These are phyloP conservation scores for Serilophus lunatus DNA, from an alignment of 2,113 vertebrate genomes.

Conservation along the genomic window DNA sequence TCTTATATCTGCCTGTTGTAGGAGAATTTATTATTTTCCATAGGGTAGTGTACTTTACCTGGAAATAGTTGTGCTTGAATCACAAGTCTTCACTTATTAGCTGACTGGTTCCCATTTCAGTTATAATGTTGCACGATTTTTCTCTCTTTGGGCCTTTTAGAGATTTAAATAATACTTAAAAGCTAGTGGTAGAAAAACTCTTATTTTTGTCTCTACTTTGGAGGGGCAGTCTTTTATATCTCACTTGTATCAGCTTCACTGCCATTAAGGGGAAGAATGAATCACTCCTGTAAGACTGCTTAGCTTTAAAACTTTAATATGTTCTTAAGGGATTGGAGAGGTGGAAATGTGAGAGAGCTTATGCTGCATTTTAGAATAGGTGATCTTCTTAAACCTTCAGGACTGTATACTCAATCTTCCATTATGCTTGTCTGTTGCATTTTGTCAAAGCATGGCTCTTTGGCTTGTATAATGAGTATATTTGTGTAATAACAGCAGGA, in stretches of 20 bases:
- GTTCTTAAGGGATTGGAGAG: not conserved
- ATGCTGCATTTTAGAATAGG: not conserved
- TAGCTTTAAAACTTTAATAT: not conserved
- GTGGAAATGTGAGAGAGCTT: not conserved
- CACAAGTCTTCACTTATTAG: not conserved
- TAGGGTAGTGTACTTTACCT: not conserved
- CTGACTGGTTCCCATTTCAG: not conserved
- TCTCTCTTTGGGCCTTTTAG: not conserved
- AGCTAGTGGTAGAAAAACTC: not conserved
- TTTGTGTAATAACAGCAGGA: conserved; percentile 22
- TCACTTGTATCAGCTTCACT: not conserved
- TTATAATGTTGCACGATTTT: not conserved
- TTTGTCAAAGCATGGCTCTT: not conserved
- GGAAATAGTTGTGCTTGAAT: not conserved
- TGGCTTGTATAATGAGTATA: not conserved
- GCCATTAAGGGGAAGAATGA: not conserved
- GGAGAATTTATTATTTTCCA: not conserved
- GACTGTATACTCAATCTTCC: not conserved
- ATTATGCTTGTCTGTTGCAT: not conserved
- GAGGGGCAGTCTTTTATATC: not conserved
- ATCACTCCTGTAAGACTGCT: not conserved
- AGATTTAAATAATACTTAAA: not conserved
- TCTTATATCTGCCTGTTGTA: conserved; percentile 38
- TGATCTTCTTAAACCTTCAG: not conserved
- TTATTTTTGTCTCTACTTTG: not conserved